Evolutionary conservation across 2,888 invertebrate genomes (phyloP), one percentile per base, ranked within the genome.

Genomic region (Nemotelus nigrinus): DNA sequence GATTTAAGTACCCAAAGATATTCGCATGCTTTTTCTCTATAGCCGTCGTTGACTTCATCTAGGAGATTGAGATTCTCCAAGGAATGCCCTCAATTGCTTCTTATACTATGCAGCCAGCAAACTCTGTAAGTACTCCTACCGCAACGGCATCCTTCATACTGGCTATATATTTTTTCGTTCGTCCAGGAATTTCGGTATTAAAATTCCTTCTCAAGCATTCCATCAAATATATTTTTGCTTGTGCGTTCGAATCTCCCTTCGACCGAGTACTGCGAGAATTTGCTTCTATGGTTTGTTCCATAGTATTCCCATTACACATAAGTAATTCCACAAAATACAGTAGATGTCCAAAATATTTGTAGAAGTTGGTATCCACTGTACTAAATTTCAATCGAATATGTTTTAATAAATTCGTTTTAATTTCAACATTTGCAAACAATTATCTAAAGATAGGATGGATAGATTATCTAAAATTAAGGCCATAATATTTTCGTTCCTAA

Each of bases 171-270:
- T 79, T 79, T 75, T 77, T 77, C 79, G 75, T 79, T 79, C 71
- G 55, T 75, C 50, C 74, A 67, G 79, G 79, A 79, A 79, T 79
- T 79, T 79, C 70, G 68, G 79, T 79, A 79, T 79, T 79, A 79
- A 79, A 79, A 79, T 79, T 79, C 79, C 79, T 79, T 77, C 10
- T 55, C 68, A 55, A 77, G 70, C 77, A 79, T 79, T 79, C 79
- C 79, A 75, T 64, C 63, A 60, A 45, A 76, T 72, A 71, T 77
- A 77, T 77, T 55, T 78, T 58, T 65, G 65, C 45, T 65, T 65
- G 65, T 65, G 65, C 25, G 65, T 43, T 45, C 65, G n/a, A 25
- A 65, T 47, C 47, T 45, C 25, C 47, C 65, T 44, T 10, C 47
- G 65, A 47, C 44, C 65, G 41, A 65, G 47, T 65, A 47, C 45